These are phyloP conservation scores for Synaphobranchus kaupii DNA, from an alignment of 2,797 vertebrate genomes.

Conservation along the genomic window DNA sequence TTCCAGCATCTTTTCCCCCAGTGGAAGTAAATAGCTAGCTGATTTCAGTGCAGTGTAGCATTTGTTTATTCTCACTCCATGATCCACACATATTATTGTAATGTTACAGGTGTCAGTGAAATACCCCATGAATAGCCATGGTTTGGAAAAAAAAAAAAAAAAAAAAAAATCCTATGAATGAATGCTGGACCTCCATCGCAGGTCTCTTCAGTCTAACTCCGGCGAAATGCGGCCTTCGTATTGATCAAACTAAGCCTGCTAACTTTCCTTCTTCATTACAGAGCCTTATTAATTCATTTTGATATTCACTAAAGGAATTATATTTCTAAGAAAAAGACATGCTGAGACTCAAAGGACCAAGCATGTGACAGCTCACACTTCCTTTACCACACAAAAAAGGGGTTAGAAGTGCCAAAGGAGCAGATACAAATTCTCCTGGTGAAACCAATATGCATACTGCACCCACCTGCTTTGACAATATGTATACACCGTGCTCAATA, in stretches of 20 bases:
- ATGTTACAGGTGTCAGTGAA: not conserved
- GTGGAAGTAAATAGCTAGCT: not conserved
- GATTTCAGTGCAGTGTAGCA: not conserved
- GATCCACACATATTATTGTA: not conserved
- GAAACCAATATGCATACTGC: not conserved
- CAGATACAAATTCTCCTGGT: not conserved
- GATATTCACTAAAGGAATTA: not conserved
- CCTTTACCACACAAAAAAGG: not conserved
- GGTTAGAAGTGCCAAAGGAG: not conserved
- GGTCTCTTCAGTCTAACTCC: slow-evolving; percentile 3
- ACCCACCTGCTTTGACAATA: not conserved
- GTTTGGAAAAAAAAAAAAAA: not conserved
- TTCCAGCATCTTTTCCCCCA: not conserved
- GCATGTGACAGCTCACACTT: not conserved
- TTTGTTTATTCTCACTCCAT: not conserved
- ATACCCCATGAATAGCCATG: not conserved
- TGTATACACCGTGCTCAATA: not conserved
- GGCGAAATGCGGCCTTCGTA: not conserved
- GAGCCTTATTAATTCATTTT: not conserved
- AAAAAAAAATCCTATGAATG: not conserved
- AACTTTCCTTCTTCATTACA: not conserved
- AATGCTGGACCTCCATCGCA: not conserved
- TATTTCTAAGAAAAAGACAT: not conserved
- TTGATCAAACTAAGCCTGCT: not conserved
- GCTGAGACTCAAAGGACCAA: not conserved